These are phyloP conservation scores for Sturnus vulgaris DNA, from an alignment of 2,113 vertebrate genomes.

Conservation along the genomic window DNA sequence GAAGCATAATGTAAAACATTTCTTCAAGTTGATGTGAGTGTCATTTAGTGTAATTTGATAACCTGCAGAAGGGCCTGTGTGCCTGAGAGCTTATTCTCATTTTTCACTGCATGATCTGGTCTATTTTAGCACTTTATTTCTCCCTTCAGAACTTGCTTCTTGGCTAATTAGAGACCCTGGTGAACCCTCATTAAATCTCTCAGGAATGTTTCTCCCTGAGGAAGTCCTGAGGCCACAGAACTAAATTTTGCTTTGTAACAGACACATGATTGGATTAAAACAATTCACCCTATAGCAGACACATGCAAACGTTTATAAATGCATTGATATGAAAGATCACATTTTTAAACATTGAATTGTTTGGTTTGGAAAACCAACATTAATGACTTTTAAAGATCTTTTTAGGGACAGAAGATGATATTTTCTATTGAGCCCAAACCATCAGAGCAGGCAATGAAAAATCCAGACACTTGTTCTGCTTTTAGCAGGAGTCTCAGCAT, in stretches of 20 bases:
- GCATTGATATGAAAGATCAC: background rate
- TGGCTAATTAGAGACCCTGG: conserved; percentile 10
- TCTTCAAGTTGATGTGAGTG: background rate
- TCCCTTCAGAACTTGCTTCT: background rate
- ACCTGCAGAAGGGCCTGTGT: background rate
- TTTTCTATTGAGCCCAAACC: background rate
- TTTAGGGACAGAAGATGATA: background rate
- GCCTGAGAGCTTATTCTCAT: background rate
- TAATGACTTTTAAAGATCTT: background rate
- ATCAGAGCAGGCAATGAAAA: background rate
- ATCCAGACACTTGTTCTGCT: background rate
- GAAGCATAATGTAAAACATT: background rate
- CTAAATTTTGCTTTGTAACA: background rate
- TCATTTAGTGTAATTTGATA: conserved; percentile 9
- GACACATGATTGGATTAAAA: background rate
- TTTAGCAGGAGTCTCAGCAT: background rate
- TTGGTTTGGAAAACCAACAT: background rate
- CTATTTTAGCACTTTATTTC: background rate
- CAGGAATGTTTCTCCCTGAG: background rate
- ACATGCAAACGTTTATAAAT: background rate
- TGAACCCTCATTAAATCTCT: background rate
- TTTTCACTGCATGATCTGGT: background rate
- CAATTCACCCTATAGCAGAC: background rate
- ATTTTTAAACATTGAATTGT: background rate
- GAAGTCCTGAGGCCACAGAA: background rate